Evolutionary conservation across 2,797 vertebrate genomes (phyloP).

Genomic region (Platyrinchus mystaceus): DNA sequence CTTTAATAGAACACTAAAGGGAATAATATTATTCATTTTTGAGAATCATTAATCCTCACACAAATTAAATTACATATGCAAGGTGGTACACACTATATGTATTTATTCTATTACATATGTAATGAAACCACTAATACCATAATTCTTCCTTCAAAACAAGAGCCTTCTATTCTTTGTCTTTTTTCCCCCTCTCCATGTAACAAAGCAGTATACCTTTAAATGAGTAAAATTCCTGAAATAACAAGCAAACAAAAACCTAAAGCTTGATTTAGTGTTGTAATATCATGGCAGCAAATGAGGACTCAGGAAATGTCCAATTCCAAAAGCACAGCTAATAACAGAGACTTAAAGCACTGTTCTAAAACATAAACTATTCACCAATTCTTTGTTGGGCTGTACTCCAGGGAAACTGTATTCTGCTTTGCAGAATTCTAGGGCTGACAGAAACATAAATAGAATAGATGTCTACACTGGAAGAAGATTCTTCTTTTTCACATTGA

Average conservation of each 20-base stretch:
- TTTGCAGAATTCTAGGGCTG: background rate
- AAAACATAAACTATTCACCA: conserved; percentile 46
- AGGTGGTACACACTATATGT: background rate
- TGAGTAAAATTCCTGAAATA: conserved; percentile 3
- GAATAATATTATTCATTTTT: background rate
- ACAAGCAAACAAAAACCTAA: conserved; percentile 8
- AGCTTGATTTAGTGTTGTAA: conserved; percentile 26
- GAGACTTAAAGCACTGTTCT: conserved; percentile 13
- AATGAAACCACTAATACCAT: background rate
- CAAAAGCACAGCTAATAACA: conserved; percentile 37
- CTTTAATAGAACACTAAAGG: background rate
- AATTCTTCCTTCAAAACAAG: conserved; percentile 22
- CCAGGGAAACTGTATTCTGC: conserved; percentile 23
- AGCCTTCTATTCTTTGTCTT: background rate
- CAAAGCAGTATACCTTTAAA: conserved; percentile 7
- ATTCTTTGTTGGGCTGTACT: conserved; percentile 12
- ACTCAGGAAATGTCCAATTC: conserved; percentile 40
- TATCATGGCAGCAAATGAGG: background rate
- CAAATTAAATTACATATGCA: background rate
- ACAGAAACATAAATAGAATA: conserved; percentile 16
- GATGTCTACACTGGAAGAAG: conserved; percentile 10
- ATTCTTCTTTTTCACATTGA: background rate
- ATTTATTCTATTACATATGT: background rate
- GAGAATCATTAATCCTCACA: background rate
- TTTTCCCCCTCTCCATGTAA: background rate